Percentiles rank a stretch among this genome's conserved stretches.
phyloP scores from a whole-genome alignment of 1,140 invertebrate genomes.

The Sarcophaga bullata region DNA sequence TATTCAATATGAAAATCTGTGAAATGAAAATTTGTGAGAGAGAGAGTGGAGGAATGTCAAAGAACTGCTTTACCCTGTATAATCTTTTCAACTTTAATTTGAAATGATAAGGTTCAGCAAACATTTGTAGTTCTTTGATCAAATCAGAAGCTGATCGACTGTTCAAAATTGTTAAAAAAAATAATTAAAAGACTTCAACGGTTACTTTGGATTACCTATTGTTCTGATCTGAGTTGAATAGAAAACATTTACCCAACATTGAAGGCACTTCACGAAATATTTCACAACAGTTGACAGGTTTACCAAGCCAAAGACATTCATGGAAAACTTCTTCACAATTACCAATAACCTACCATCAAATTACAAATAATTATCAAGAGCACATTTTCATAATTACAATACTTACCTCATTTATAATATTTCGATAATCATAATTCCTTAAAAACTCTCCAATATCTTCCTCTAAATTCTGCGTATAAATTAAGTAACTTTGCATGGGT shows the following conservation, averaged over 20 bases:
- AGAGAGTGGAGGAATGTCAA: too few species aligned
- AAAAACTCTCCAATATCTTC: too few species aligned
- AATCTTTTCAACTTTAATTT: neutral
- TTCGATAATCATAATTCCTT: too few species aligned
- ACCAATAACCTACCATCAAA: neutral
- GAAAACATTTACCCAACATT: neutral
- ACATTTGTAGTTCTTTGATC: neutral
- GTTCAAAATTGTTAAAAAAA: too few species aligned
- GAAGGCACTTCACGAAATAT: neutral
- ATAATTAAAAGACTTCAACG: too few species aligned
- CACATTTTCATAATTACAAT: too few species aligned
- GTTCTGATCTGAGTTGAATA: neutral
- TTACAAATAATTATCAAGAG: too few species aligned
- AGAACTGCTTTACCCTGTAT: neutral
- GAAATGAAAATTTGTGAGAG: neutral
- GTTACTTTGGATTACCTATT: neutral
- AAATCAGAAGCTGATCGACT: neutral
- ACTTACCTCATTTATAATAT: too few species aligned
- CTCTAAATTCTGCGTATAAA: too few species aligned
- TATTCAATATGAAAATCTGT: conserved; percentile 7
- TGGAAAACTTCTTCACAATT: neutral
- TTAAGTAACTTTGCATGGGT: too few species aligned
- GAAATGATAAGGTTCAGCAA: neutral
- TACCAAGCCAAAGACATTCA: neutral
- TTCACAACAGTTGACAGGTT: neutral